Evolutionary conservation across 2,797 vertebrate genomes (phyloP).

Genomic region (Micropoecilia bifurca): DNA sequence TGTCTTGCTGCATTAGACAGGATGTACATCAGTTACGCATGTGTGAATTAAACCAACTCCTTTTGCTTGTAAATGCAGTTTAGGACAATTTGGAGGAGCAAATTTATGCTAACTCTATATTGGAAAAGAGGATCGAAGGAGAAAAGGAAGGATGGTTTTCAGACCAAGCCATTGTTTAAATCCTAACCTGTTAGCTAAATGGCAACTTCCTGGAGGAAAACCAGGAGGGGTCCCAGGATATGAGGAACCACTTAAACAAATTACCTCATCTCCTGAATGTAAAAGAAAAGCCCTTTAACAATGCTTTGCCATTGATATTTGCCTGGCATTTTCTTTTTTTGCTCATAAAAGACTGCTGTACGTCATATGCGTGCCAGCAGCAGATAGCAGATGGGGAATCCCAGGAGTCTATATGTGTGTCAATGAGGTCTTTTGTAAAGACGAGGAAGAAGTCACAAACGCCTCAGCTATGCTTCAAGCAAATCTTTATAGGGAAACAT

Average conservation of each 20-base stretch:
- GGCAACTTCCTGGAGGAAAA: conserved; percentile 35
- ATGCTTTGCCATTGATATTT: neutral
- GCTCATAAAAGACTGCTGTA: neutral
- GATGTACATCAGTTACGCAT: conserved; percentile 45
- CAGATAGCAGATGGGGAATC: conserved; percentile 27
- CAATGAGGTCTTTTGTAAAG: conserved; percentile 12
- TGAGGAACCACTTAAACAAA: conserved; percentile 43
- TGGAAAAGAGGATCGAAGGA: conserved; percentile 7
- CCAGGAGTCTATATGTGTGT: conserved; percentile 23
- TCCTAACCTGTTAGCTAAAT: conserved; percentile 43
- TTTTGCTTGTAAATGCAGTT: neutral
- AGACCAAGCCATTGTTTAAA: conserved; percentile 49
- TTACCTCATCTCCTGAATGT: conserved; percentile 57
- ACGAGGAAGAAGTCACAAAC: conserved; percentile 23
- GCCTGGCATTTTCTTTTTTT: neutral
- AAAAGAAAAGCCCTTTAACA: conserved; percentile 29
- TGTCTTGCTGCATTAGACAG: conserved; percentile 31
- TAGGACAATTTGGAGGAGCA: neutral
- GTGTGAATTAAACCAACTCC: conserved; percentile 20
- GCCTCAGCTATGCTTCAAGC: neutral
- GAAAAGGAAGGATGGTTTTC: conserved; percentile 16
- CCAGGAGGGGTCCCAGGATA: conserved; percentile 58
- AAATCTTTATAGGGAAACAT: conserved; percentile 14
- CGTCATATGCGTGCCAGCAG: neutral
- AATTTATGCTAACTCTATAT: neutral